Evolutionary conservation across 2,797 vertebrate species (phyloP), one percentile per base, ranked within the genome.

Genomic region (Meda fulgida): DNA sequence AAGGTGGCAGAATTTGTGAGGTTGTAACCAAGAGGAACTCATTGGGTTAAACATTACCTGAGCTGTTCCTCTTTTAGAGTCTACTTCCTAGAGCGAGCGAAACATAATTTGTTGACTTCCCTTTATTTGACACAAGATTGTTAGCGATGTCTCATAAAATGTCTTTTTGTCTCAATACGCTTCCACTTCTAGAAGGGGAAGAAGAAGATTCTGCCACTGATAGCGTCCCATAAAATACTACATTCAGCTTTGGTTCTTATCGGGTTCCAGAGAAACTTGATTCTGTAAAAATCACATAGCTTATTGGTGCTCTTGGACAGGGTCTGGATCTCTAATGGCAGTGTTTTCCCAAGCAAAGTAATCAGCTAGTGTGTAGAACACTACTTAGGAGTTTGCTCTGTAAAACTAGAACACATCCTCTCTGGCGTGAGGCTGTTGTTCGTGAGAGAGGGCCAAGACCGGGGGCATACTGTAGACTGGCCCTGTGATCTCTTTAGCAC

Each of bases 401-500:
- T 46, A 73, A 81, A 81, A 87, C 55, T 40, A 53, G 85, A 86
- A 60, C 66, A 79, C 38, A 71, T 84, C 51, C 83, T 63, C 67
- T 77, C 73, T 76, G 48, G 85, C 38, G 8, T 79, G 80, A 71
- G 43, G 67, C 75, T 90, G 93, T 90, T 93, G 91, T 93, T 92
- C 91, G 89, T 63, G 83, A 71, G 66, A 84, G 70, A 78, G 48
- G 87, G 87, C 83, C 79, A 79, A 85, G 81, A 84, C 86, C 84
- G 73, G 91, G 92, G 92, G 94, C 94, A 91, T 90, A 91, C 92
- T 81, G 92, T 90, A 88, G 86, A 84, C 81, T 83, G 66, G 85
- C 85, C 85, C 84, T 85, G 84, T 82, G 82, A 86, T 88, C 92
- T 94, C 94, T 95, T 95, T 94, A 94, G 93, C 93, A 93, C 92